These are phyloP conservation scores for Phoebastria nigripes DNA, from an alignment of 2,797 vertebrate genomes.

Conservation along the genomic window DNA sequence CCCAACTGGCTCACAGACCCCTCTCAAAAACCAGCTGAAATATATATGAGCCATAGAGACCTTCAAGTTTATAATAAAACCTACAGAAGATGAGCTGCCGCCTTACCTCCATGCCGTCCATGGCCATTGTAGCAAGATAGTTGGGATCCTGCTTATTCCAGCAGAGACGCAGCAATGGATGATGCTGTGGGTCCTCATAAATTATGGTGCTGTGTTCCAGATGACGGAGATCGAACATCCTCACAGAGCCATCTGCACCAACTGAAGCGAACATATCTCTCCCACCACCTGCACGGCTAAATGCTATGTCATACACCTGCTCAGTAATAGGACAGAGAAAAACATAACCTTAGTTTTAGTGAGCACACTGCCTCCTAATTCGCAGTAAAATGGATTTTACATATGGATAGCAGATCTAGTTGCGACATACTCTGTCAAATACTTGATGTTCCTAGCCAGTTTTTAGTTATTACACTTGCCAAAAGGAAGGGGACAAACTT, in stretches of 20 bases:
- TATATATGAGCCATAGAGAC: not conserved
- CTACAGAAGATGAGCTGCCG: not conserved
- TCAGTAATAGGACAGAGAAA: not conserved
- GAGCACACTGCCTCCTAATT: not conserved
- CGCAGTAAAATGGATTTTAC: not conserved
- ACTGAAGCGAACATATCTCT: constrained; percentile 98
- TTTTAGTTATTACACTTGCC: not conserved
- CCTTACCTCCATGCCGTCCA: constrained; percentile 98
- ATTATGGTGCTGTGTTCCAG: constrained; percentile 99
- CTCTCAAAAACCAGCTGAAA: not conserved
- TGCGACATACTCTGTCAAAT: fast-evolving
- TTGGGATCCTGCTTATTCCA: constrained; percentile 99
- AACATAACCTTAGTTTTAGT: not conserved
- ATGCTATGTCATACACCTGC: constrained; percentile 97
- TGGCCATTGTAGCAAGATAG: constrained; percentile 98
- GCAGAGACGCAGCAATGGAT: constrained; percentile 94
- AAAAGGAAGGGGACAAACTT: not conserved
- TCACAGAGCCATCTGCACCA: constrained; percentile 93
- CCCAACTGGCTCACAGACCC: not conserved
- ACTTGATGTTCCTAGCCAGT: not conserved
- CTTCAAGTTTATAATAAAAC: not conserved
- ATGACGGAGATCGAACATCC: constrained; percentile 97
- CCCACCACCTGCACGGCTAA: constrained; percentile 94
- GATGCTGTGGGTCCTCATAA: constrained; percentile 98
- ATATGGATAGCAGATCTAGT: not conserved